Conservation (phyloP, 2,888 invertebrate species). For the Zelleria hepariella region DNA sequence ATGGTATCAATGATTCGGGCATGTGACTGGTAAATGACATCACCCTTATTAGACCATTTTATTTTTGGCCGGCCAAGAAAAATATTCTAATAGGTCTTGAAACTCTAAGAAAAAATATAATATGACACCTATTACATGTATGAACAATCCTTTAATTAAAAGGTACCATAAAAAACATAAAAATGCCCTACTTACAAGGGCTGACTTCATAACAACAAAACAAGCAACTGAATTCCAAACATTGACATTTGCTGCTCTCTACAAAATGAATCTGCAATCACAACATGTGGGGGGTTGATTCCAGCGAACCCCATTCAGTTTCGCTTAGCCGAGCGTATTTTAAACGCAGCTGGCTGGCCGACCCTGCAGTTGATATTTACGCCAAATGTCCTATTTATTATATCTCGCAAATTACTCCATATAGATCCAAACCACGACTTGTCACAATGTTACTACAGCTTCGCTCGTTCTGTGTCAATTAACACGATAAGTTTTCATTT, state of each 20-base stretch:
- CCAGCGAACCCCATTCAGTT: conserved; percentile 22
- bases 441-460: not conserved
- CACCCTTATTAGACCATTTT: too few relatives aligned
- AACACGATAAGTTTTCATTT: not conserved
- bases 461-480: not conserved
- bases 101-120: too few relatives aligned
- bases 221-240: not conserved
- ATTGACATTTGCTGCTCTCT: conserved; percentile 6
- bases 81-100: too few relatives aligned
- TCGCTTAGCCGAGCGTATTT: conserved; percentile 36
- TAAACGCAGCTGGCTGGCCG: not conserved
- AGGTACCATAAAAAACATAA: too few relatives aligned
- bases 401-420: not conserved
- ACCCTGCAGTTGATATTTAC: not conserved
- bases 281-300: conserved; percentile 28
- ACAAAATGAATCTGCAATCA: conserved; percentile 33
- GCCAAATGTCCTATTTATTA: not conserved
- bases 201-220: not conserved
- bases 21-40: not conserved
- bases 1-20: not conserved
- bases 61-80: too few relatives aligned
- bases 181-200: too few relatives aligned
- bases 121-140: too few relatives aligned
- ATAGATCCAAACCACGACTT: not conserved
- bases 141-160: too few relatives aligned